phyloP scores from a whole-genome alignment of 2,888 invertebrate genomes.

The Agrotis exclamationis region DNA sequence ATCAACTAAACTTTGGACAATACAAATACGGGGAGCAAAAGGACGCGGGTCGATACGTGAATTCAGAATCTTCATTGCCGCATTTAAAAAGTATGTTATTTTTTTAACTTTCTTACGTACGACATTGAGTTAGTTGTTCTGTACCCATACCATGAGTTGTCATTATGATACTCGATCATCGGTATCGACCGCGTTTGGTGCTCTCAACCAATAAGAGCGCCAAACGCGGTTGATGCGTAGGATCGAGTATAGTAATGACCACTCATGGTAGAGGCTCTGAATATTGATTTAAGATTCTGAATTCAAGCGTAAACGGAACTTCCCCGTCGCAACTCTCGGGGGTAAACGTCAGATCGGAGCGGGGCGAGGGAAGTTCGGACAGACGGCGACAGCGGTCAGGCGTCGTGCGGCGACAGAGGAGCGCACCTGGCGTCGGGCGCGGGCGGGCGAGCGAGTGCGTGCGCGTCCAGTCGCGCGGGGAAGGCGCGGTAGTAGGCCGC shows the following conservation, averaged over 20 bases:
- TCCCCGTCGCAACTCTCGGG: constrained; percentile 8
- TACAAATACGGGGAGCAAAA: constrained; percentile 27
- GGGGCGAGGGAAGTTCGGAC: constrained; percentile 5
- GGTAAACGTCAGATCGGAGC: constrained; percentile 1
- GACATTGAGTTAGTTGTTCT: not conserved
- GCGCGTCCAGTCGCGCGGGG: constrained; percentile 96
- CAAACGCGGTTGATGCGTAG: too few relatives aligned
- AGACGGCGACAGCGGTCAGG: constrained; percentile 6
- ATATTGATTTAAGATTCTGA: constrained; percentile 18
- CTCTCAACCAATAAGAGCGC: too few relatives aligned
- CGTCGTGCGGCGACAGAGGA: constrained; percentile 55
- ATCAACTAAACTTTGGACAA: constrained; percentile 41
- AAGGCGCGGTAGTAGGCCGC: constrained; percentile 95
- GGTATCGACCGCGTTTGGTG: too few relatives aligned
- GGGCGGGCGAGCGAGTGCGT: constrained; percentile 84
- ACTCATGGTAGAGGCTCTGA: not conserved
- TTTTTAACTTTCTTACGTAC: not conserved
- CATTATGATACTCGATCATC: too few relatives aligned
- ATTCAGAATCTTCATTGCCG: constrained; percentile 24
- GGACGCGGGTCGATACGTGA: constrained; percentile 19
- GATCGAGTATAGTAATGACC: too few relatives aligned
- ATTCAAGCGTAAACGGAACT: constrained; percentile 22
- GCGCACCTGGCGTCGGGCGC: constrained; percentile 85
- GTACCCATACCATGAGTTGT: too few relatives aligned
- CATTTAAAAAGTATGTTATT: not conserved